phyloP scores from a whole-genome alignment of 1,140 invertebrate species.

The Drosophila nigromelanica region DNA sequence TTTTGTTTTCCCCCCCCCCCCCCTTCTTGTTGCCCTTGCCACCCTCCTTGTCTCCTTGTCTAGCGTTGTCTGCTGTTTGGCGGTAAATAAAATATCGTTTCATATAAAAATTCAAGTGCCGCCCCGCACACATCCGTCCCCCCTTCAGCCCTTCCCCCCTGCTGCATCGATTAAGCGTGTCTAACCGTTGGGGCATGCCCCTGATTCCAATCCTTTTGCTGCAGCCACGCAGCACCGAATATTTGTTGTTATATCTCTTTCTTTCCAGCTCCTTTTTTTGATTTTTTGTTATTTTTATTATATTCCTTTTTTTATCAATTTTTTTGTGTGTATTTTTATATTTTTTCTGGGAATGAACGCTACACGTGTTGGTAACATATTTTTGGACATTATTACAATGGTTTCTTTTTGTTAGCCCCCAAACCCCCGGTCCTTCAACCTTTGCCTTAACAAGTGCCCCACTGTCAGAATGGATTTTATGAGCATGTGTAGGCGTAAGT shows the following conservation, averaged over 20 bases:
- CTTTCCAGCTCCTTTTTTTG: constrained; percentile 10
- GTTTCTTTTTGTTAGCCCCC: constrained; percentile 47
- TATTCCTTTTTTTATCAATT: constrained; percentile 48
- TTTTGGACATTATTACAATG: constrained; percentile 82
- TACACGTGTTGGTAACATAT: constrained; percentile 80
- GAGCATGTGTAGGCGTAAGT: constrained; percentile 11
- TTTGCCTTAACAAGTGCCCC: constrained; percentile 41
- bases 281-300: constrained; percentile 15
- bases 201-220: constrained; percentile 50
- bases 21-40: too few relatives aligned
- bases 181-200: constrained; percentile 36
- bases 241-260: constrained; percentile 36
- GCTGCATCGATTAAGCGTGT: constrained; percentile 76
- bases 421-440: constrained; percentile 1
- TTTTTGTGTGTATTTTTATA: constrained; percentile 17
- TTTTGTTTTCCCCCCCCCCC: too few relatives aligned
- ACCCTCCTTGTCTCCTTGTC: background rate
- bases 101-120: constrained; percentile 63
- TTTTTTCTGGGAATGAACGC: constrained; percentile 33
- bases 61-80: constrained; percentile 42
- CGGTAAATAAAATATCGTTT: constrained; percentile 78
- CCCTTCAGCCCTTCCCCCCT: background rate
- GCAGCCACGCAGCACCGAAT: constrained; percentile 51
- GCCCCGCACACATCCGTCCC: background rate
- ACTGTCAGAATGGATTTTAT: constrained; percentile 72